These are phyloP conservation scores for Helicoverpa armigera DNA, from an alignment of 1,140 invertebrate genomes.

Conservation along the genomic window DNA sequence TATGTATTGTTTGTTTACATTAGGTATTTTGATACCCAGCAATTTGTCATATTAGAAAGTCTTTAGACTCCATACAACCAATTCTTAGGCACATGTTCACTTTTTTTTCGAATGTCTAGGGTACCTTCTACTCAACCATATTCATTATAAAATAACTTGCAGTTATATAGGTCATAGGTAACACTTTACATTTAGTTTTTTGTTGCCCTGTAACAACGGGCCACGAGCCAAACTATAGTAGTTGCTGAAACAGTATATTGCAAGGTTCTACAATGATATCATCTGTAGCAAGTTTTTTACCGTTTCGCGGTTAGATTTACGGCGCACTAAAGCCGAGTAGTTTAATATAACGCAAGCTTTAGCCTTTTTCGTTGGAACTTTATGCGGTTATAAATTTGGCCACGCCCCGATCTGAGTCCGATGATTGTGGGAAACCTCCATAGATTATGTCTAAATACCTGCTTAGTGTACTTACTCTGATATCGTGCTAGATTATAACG, in stretches of 20 bases:
- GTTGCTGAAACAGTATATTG: conserved; percentile 2
- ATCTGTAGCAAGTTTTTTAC: conserved; percentile 51
- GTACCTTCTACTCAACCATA: neutral
- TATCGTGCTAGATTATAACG: conserved; percentile 42
- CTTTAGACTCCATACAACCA: no score
- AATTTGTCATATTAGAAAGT: no score
- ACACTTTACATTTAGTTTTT: no score
- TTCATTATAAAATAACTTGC: neutral
- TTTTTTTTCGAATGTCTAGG: neutral
- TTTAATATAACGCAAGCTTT: conserved; percentile 57
- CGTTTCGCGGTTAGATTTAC: conserved; percentile 53
- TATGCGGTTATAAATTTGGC: conserved; percentile 64
- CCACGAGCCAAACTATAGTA: neutral
- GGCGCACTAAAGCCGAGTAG: conserved; percentile 50
- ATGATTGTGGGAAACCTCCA: conserved; percentile 58
- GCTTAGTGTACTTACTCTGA: neutral
- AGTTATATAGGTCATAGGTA: no score
- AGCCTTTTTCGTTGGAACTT: conserved; percentile 59
- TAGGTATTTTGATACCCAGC: no score
- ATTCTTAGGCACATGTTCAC: no score
- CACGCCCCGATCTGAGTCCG: conserved; percentile 56
- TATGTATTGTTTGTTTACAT: no score
- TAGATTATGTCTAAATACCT: conserved; percentile 50
- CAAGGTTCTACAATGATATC: conserved; percentile 40
- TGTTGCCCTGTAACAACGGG: no score